Conservation (phyloP, 2,888 invertebrate species). For the Amphipoea lucens region DNA sequence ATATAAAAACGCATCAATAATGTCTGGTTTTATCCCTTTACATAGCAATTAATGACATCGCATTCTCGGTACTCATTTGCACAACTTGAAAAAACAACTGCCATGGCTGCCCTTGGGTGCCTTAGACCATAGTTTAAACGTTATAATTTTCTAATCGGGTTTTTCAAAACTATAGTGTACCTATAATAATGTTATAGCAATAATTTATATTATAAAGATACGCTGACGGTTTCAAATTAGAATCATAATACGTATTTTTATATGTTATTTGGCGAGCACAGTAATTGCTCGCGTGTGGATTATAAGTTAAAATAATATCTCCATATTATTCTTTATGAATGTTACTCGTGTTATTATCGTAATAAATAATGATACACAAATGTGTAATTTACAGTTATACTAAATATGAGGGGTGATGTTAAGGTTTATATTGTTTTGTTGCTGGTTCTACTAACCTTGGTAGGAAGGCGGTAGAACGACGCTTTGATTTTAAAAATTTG, state of each 20-base stretch:
- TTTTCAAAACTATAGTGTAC: conserved; percentile 20
- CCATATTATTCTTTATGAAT: conserved; percentile 77
- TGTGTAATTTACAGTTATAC: conserved; percentile 65
- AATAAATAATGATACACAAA: conserved; percentile 77
- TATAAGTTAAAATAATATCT: conserved; percentile 79
- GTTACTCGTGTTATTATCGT: conserved; percentile 80
- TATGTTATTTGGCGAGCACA: conserved; percentile 79
- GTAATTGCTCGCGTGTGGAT: conserved; percentile 82
- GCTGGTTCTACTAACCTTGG: conserved; percentile 18
- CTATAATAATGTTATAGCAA: conserved; percentile 40
- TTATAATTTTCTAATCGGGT: conserved; percentile 47
- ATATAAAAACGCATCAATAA: conserved; percentile 41
- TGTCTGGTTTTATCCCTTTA: conserved; percentile 17
- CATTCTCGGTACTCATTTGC: conserved; percentile 38
- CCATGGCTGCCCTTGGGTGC: conserved; percentile 17
- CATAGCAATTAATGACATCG: conserved; percentile 34
- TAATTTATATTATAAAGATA: conserved; percentile 73
- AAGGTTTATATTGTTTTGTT: conserved; percentile 37
- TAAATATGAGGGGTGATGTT: conserved; percentile 56
- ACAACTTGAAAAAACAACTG: conserved; percentile 21
- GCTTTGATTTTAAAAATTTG: conserved; percentile 3
- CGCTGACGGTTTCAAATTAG: conserved; percentile 77
- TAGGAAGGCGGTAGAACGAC: background rate
- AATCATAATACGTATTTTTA: conserved; percentile 82
- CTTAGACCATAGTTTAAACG: background rate